Conservation (phyloP, 2,113 vertebrate species). For the Pagrus major region DNA sequence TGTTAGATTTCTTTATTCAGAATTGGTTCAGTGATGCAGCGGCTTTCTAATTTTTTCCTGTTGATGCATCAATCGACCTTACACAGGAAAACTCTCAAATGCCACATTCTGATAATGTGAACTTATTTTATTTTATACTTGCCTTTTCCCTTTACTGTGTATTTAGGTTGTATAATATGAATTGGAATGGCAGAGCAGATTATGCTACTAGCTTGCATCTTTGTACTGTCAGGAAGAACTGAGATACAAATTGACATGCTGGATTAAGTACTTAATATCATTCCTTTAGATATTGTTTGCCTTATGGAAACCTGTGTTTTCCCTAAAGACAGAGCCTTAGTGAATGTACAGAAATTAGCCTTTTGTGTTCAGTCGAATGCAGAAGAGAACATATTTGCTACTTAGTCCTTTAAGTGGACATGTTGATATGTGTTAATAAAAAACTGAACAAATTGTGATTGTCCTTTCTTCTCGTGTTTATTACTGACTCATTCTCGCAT, state of each 20-base stretch:
- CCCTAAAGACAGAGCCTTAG: constrained; percentile 93
- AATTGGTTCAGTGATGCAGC: constrained; percentile 20
- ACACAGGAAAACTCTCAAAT: constrained; percentile 51
- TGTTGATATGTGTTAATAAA: constrained; percentile 96
- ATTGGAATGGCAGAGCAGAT: constrained; percentile 65
- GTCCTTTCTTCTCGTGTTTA: constrained; percentile 20
- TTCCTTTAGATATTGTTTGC: constrained; percentile 96
- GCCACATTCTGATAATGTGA: constrained; percentile 63
- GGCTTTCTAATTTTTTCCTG: constrained; percentile 69
- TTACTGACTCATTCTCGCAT: neutral
- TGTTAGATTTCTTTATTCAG: constrained; percentile 26
- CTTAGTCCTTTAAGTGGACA: constrained; percentile 93
- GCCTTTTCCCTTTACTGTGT: constrained; percentile 75
- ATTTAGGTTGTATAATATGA: constrained; percentile 71
- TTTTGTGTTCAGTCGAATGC: constrained; percentile 89
- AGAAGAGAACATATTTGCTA: constrained; percentile 95
- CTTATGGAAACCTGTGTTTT: constrained; percentile 91
- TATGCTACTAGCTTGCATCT: constrained; percentile 87
- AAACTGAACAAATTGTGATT: constrained; percentile 85
- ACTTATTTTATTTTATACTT: constrained; percentile 63
- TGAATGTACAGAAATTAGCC: constrained; percentile 94
- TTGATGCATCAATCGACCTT: constrained; percentile 37
- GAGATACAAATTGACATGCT: constrained; percentile 88
- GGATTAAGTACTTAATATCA: constrained; percentile 92
- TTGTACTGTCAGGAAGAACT: constrained; percentile 84